Percentiles rank a stretch among this genome's conserved stretches.
phyloP scores from a whole-genome alignment of 35 echinoderm and acorn worm species.

The Apostichopus japonicus region DNA sequence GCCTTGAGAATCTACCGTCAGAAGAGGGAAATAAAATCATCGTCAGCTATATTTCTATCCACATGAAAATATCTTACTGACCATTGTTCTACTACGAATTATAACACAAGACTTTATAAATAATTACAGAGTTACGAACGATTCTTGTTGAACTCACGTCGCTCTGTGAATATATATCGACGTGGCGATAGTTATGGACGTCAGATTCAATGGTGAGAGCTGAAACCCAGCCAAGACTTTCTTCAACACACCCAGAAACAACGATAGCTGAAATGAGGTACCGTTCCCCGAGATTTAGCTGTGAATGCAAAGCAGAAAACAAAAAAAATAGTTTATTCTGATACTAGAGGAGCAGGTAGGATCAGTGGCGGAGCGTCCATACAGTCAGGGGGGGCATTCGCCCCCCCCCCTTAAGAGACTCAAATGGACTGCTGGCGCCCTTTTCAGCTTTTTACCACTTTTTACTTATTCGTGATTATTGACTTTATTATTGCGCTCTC shows the following conservation, averaged over 20 bases:
- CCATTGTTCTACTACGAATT: background rate
- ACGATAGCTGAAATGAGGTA: constrained; percentile 1
- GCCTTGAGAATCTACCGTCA: background rate
- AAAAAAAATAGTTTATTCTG: background rate
- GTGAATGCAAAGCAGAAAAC: background rate
- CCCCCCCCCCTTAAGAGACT: too few relatives aligned
- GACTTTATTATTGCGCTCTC: too few relatives aligned
- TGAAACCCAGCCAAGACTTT: background rate
- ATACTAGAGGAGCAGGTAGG: background rate
- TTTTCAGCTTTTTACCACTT: too few relatives aligned
- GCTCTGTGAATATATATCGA: background rate
- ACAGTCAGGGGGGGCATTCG: too few relatives aligned
- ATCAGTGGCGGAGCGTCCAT: too few relatives aligned
- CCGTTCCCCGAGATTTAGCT: background rate
- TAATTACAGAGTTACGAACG: background rate
- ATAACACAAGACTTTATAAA: background rate
- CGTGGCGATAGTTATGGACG: background rate
- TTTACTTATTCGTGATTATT: too few relatives aligned
- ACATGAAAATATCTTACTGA: background rate
- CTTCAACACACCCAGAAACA: constrained; percentile 8
- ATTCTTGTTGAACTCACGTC: background rate
- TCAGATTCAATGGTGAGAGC: background rate
- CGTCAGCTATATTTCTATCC: background rate
- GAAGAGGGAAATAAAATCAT: background rate
- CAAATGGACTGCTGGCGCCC: too few relatives aligned